Conservation (phyloP, 2,888 invertebrate species). For the Coelopa pilipes region DNA sequence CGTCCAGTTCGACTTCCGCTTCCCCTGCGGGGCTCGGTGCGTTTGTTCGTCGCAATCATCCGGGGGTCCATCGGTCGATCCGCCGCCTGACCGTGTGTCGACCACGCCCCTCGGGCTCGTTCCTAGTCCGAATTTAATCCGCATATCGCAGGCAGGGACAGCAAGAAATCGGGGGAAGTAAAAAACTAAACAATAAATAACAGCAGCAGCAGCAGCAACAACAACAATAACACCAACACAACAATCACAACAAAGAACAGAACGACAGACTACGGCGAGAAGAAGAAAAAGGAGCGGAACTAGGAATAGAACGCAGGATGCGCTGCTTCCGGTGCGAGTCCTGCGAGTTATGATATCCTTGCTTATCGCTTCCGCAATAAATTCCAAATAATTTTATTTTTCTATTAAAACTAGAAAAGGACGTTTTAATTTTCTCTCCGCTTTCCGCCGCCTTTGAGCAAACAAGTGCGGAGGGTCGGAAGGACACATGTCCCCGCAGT, state of each 20-base stretch:
- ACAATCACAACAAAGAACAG: background rate
- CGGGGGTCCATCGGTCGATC: background rate
- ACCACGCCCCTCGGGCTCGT: background rate
- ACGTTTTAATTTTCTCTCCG: conserved; percentile 37
- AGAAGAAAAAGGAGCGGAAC: conserved; percentile 22
- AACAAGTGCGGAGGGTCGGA: background rate
- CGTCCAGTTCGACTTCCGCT: conserved; percentile 19
- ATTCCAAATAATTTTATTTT: conserved; percentile 64
- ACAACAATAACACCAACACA: background rate
- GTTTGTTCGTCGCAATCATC: background rate
- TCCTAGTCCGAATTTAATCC: conserved; percentile 22
- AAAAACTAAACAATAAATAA: conserved; percentile 8
- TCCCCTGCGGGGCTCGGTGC: conserved; percentile 1
- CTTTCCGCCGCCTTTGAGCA: conserved; percentile 2
- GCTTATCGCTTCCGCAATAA: conserved; percentile 67
- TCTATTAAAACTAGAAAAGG: conserved; percentile 59
- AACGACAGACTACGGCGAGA: background rate
- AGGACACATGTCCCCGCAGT: conserved; percentile 40
- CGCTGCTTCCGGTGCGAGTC: conserved; percentile 13
- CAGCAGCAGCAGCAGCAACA: too few species aligned
- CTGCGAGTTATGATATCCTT: conserved; percentile 47
- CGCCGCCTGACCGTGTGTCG: too few species aligned
- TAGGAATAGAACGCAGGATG: conserved; percentile 16
- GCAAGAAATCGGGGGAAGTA: background rate
- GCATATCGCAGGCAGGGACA: conserved; percentile 8